Evolutionary conservation across 2,797 vertebrate genomes (phyloP).

Genomic region (Spinus pinus): DNA sequence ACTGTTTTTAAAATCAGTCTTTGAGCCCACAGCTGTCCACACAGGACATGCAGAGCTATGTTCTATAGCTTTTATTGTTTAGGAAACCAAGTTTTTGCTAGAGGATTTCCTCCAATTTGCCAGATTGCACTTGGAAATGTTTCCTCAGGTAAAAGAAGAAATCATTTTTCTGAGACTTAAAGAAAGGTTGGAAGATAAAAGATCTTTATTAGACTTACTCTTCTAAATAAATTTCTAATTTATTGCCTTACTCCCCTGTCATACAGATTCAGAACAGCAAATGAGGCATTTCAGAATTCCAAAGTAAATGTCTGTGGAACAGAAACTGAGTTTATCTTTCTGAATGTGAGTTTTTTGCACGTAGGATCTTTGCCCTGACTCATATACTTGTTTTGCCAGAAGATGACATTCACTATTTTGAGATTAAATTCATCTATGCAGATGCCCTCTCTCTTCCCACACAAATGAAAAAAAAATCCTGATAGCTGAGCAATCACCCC

Average conservation of each 20-base stretch:
- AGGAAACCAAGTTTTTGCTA: not conserved
- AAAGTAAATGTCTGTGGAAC: not conserved
- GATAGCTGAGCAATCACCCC: not conserved
- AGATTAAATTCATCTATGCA: not conserved
- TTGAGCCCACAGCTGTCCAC: not conserved
- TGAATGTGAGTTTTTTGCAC: not conserved
- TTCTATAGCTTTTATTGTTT: not conserved
- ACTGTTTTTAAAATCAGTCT: not conserved
- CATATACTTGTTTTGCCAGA: not conserved
- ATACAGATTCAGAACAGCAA: not conserved
- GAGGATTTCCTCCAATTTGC: not conserved
- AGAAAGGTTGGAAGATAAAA: not conserved
- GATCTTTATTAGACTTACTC: not conserved
- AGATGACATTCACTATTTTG: not conserved
- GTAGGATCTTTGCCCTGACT: not conserved
- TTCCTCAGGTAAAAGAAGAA: not conserved
- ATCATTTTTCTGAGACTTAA: not conserved
- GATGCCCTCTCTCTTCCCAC: not conserved
- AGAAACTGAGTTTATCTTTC: not conserved
- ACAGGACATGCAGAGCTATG: not conserved
- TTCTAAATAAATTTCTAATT: not conserved
- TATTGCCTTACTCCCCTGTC: not conserved
- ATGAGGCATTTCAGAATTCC: not conserved
- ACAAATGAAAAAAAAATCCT: not conserved
- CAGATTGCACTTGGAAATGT: not conserved